Conservation (phyloP, 1,140 invertebrate species). For the Carcinoscorpius rotundicauda region DNA sequence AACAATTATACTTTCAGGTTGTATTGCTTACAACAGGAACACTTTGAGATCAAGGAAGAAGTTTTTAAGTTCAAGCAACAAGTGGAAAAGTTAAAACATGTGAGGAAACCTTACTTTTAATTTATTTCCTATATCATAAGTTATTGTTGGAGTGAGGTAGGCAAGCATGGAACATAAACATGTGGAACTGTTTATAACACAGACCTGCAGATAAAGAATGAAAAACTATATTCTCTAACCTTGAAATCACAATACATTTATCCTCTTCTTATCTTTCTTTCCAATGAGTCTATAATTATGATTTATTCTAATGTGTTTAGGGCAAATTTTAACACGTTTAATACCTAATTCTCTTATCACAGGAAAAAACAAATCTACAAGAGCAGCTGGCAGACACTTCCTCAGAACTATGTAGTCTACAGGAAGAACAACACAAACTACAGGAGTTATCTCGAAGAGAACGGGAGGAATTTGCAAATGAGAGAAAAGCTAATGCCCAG, state of each 20-base stretch:
- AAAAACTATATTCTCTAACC: too few species aligned
- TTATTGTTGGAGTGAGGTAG: too few species aligned
- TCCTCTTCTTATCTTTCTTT: too few species aligned
- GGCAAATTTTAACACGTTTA: too few species aligned
- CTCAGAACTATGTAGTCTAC: constrained; percentile 38
- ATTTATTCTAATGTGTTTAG: too few species aligned
- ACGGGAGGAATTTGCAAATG: constrained; percentile 38
- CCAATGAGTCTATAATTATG: too few species aligned
- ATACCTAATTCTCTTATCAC: constrained; percentile 3
- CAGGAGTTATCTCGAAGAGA: constrained; percentile 45
- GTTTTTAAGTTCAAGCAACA: constrained; percentile 41
- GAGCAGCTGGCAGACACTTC: constrained; percentile 45
- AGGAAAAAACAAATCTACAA: constrained; percentile 38
- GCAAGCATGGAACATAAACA: too few species aligned
- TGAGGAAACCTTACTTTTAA: constrained; percentile 21
- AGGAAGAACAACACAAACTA: constrained; percentile 40
- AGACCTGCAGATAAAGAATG: too few species aligned
- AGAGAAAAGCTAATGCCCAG: constrained; percentile 31
- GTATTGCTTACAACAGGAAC: constrained; percentile 62
- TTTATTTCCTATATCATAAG: too few species aligned
- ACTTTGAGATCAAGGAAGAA: constrained; percentile 61
- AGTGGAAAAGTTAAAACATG: constrained; percentile 41
- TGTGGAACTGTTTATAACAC: too few species aligned
- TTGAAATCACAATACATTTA: too few species aligned
- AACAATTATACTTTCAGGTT: constrained; percentile 38